phyloP scores from a whole-genome alignment of 2,888 invertebrate genomes.

The Sicus ferrugineus region DNA sequence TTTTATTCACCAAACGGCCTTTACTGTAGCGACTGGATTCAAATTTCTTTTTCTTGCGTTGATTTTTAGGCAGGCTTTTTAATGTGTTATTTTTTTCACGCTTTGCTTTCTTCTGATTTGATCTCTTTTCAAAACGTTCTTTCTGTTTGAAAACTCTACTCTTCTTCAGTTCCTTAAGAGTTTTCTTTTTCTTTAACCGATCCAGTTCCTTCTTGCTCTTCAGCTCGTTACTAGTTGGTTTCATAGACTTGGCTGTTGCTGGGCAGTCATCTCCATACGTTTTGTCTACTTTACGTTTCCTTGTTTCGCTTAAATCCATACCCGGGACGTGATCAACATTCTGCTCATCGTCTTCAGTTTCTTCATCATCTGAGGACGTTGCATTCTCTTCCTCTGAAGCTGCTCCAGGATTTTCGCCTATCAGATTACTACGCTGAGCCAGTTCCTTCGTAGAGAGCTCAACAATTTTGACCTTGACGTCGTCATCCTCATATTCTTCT shows the following conservation, averaged over 20 bases:
- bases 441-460: slow-evolving; percentile 77
- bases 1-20: slow-evolving; percentile 55
- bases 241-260: no score
- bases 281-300: slow-evolving; percentile 38
- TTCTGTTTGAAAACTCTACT: slow-evolving; percentile 82
- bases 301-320: slow-evolving; percentile 53
- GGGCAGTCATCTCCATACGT: slow-evolving; percentile 8
- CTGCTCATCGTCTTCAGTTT: slow-evolving; percentile 33
- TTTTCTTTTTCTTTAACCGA: slow-evolving; percentile 74
- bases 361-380: slow-evolving; percentile 49
- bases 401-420: slow-evolving; percentile 73
- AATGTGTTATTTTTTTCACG: slow-evolving; percentile 59
- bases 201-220: slow-evolving; percentile 73
- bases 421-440: slow-evolving; percentile 75
- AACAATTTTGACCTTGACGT: slow-evolving; percentile 80
- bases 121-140: slow-evolving; percentile 73
- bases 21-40: slow-evolving; percentile 51
- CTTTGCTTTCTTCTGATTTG: slow-evolving; percentile 74
- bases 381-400: slow-evolving; percentile 53
- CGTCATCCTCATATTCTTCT: slow-evolving; percentile 76
- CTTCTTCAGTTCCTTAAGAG: slow-evolving; percentile 76
- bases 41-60: slow-evolving; percentile 53
- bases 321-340: slow-evolving; percentile 49
- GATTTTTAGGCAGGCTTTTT: slow-evolving; percentile 58
- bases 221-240: slow-evolving; percentile 40